Conservation (phyloP, 1,140 invertebrate species). For the Orussus abietinus region DNA sequence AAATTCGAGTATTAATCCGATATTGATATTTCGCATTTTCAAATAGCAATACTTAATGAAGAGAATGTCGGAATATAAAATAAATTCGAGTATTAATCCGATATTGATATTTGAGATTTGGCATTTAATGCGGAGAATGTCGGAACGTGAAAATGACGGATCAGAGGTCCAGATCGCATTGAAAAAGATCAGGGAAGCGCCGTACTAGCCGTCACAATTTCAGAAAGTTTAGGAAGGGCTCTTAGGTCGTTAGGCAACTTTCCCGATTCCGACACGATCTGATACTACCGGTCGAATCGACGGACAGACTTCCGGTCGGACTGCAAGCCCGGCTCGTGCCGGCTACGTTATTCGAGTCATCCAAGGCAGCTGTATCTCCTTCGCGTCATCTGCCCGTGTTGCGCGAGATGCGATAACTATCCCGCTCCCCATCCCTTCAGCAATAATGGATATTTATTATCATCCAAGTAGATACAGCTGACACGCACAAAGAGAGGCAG, state of each 20-base stretch:
- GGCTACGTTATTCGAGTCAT: conserved; percentile 41
- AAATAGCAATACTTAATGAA: no score
- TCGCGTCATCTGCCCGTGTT: conserved; percentile 43
- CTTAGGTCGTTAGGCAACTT: neutral
- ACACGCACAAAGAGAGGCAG: conserved; percentile 28
- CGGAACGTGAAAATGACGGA: no score
- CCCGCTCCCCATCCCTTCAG: conserved; percentile 26
- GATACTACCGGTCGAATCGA: neutral
- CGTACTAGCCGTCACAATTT: no score
- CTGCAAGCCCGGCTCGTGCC: neutral
- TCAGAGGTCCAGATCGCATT: no score
- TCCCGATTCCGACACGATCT: neutral
- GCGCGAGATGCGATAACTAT: conserved; percentile 46
- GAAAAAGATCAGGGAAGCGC: no score
- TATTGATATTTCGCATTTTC: no score
- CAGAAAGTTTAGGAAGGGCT: neutral
- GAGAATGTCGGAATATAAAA: no score
- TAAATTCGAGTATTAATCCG: no score
- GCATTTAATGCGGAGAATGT: no score
- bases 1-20: no score
- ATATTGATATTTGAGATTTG: no score
- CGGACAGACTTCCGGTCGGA: neutral
- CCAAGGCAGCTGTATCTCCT: conserved; percentile 45
- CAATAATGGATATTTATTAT: conserved; percentile 50
- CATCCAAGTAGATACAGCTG: conserved; percentile 44